Percentiles rank a stretch among this genome's conserved stretches.
These are phyloP conservation scores for Heliornis fulica DNA, from an alignment of 2,113 vertebrate species.

Conservation along the genomic window DNA sequence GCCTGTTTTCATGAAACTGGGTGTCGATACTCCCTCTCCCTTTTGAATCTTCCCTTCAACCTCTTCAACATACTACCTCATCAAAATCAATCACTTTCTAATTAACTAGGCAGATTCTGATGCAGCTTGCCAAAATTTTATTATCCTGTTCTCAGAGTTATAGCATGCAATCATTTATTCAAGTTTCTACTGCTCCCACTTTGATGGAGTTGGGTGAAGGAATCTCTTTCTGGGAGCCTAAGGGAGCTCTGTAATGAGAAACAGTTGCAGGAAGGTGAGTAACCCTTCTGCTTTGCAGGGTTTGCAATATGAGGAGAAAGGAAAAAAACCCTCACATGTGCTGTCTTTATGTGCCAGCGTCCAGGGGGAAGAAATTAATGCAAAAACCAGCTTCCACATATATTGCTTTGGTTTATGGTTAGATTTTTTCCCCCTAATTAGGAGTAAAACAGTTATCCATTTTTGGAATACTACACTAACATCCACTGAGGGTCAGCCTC, in stretches of 20 bases:
- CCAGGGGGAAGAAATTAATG: slow-evolving; percentile 15
- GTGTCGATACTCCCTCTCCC: background rate
- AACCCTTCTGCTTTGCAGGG: background rate
- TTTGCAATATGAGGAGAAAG: slow-evolving; percentile 10
- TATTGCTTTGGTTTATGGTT: background rate
- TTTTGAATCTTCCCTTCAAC: background rate
- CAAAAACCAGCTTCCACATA: background rate
- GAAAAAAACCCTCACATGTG: slow-evolving; percentile 12
- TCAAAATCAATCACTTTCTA: slow-evolving; percentile 35
- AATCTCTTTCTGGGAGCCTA: slow-evolving; percentile 31
- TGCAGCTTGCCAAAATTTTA: slow-evolving; percentile 28
- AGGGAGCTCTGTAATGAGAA: slow-evolving; percentile 49
- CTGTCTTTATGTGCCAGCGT: background rate
- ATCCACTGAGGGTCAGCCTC: background rate
- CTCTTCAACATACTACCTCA: background rate
- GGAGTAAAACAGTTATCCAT: background rate
- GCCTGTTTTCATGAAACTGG: background rate
- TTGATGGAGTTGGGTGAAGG: slow-evolving; percentile 23
- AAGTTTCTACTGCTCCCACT: slow-evolving; percentile 27
- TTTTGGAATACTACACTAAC: background rate
- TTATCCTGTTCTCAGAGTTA: background rate
- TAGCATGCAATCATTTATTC: slow-evolving; percentile 11
- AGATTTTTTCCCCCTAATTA: background rate
- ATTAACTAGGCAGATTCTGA: background rate
- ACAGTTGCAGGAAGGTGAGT: slow-evolving; percentile 31